Percentiles rank a stretch among this genome's conserved stretches.
Conservation (phyloP, 2,888 invertebrate species). For the Dicranocentrus wangi region DNA sequence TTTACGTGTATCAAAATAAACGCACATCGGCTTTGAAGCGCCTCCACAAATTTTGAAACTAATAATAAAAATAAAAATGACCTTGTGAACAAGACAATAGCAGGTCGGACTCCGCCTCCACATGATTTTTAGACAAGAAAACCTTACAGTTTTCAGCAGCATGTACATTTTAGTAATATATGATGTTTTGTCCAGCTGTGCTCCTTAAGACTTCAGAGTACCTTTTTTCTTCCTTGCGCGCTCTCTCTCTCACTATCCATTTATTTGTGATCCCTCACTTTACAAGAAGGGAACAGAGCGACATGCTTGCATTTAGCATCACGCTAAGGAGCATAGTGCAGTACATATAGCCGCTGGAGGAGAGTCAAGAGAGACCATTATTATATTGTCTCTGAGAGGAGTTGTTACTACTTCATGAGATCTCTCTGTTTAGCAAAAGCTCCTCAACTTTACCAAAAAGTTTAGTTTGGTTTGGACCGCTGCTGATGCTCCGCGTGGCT, state of each 20-base stretch:
- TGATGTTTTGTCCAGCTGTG: conserved; percentile 41
- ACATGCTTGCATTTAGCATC: conserved; percentile 30
- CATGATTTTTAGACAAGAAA: not conserved
- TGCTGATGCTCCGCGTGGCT: too few species aligned
- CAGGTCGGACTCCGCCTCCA: not conserved
- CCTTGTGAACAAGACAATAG: conserved; percentile 21
- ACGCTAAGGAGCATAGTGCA: conserved; percentile 9
- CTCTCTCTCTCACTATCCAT: conserved; percentile 17
- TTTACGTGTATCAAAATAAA: too few species aligned
- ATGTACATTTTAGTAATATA: conserved; percentile 28
- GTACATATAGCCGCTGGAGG: too few species aligned
- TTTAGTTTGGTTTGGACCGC: too few species aligned
- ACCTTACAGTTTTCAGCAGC: not conserved
- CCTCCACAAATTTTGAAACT: not conserved
- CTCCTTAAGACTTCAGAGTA: not conserved
- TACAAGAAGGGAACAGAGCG: too few species aligned
- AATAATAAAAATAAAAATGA: conserved; percentile 27
- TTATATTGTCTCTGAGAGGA: conserved; percentile 47
- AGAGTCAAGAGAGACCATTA: conserved; percentile 26
- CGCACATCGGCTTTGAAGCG: not conserved
- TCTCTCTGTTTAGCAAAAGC: conserved; percentile 5
- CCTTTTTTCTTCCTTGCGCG: too few species aligned
- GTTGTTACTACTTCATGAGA: conserved; percentile 33
- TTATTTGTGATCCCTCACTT: conserved; percentile 31
- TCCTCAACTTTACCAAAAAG: conserved; percentile 14